Evolutionary conservation across 2,113 vertebrate genomes (phyloP).

Genomic region (Xenus cinereus): DNA sequence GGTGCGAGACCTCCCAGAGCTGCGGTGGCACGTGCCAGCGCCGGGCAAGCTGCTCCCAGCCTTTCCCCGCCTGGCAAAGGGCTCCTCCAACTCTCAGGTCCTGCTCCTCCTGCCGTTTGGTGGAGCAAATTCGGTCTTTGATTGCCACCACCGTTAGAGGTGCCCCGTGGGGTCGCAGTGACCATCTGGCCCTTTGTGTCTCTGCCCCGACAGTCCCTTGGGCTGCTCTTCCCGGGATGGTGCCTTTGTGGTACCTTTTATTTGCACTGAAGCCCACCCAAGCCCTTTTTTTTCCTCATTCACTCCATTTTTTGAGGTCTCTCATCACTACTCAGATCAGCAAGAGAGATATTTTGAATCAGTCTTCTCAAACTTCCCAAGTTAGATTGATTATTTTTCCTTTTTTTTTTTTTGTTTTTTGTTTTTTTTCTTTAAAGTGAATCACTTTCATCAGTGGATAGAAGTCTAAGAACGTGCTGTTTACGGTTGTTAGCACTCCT

Average conservation of each 20-base stretch:
- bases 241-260: neutral
- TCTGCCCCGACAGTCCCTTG: fast-evolving
- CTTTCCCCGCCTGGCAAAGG: neutral
- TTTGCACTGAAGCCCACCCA: neutral
- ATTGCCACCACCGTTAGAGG: neutral
- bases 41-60: neutral
- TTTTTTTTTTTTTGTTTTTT: neutral
- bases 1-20: neutral
- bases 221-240: neutral
- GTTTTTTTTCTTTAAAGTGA: neutral
- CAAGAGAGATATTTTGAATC: neutral
- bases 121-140: neutral
- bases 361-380: neutral
- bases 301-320: neutral
- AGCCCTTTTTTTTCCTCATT: neutral
- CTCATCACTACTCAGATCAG: neutral
- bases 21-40: fast-evolving
- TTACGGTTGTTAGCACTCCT: neutral
- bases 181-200: neutral
- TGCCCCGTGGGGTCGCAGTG: neutral
- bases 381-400: neutral
- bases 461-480: fast-evolving
- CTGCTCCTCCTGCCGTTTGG: neutral
- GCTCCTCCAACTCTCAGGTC: neutral
- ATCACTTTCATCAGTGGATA: neutral